Evolutionary conservation across 2,888 invertebrate genomes (phyloP), one percentile per base, ranked within the genome.

Genomic region (Diaphora mendica): DNA sequence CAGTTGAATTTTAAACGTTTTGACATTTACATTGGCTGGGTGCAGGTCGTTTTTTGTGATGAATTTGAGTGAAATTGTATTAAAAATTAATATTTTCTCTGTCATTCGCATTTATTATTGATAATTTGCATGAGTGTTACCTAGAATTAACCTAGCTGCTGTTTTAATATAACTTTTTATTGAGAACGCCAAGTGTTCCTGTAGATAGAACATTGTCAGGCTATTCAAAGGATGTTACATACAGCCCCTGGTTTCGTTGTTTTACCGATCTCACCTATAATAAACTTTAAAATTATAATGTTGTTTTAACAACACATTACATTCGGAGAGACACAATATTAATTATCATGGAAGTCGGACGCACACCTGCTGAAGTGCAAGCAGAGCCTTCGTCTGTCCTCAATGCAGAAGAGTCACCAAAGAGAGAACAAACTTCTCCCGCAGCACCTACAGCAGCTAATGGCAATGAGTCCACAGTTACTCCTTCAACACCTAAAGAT

Each of bases 401-500:
- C 20, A 77, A 68, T 55, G 79, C 71, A 8, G 83, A 73, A n/a
- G 77, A 72, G 62, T 65, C 73, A 33, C 66, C 71, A 30, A 81
- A 64, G 30, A 79, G 78, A 74, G 84, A 84, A 44, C 59, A 39
- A 48, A 78, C 51, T 67, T 42, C 64, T 35, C 26, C 67, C 64
- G 42, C 35, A 11, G 35, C 64, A 23, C 68, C 74, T 5, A 51
- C n/a, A 65, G 59, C 67, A 26, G 44, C 64, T 55, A 76, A 72
- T 55, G 72, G 75, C 48, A 55, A n/a, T 51, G 75, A 76, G 26
- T 39, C 79, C 2, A 70, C 51, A 55, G 66, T 68, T 62, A 51
- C 74, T 26, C 75, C 76, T 55, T 84, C 79, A 68, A 68, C 75
- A 67, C n/a, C 82, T 74, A 86, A 91, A 79, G 92, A 93, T 39